These are phyloP conservation scores for Ferrisia virgata DNA, from an alignment of 2,888 invertebrate genomes.

Conservation along the genomic window DNA sequence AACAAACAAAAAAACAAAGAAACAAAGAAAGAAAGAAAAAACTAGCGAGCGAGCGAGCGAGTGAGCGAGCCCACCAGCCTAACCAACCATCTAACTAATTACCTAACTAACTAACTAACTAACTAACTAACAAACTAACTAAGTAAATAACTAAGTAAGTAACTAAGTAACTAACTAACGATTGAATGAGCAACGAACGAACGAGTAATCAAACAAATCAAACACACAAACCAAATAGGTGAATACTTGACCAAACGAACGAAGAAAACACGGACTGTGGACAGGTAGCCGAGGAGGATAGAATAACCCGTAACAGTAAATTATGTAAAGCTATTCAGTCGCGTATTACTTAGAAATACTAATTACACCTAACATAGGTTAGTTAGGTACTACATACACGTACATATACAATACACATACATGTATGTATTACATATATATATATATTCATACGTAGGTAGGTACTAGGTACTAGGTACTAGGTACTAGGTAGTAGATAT, in stretches of 20 bases:
- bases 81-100: too few species aligned
- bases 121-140: too few species aligned
- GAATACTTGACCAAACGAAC: neutral
- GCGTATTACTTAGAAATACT: neutral
- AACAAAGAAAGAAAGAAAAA: neutral
- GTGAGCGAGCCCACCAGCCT: too few species aligned
- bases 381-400: neutral
- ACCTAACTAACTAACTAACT: too few species aligned
- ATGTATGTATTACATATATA: too few species aligned
- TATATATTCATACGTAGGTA: too few species aligned
- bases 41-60: neutral
- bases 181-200: neutral
- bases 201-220: neutral
- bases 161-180: too few species aligned
- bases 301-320: too few species aligned
- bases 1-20: neutral
- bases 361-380: too few species aligned
- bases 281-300: too few species aligned
- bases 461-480: too few species aligned
- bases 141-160: too few species aligned
- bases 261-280: neutral
- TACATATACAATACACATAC: neutral
- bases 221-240: neutral
- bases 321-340: neutral
- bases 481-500: neutral